Conservation (phyloP, 2,113 vertebrate species). For the Diadophis punctatus region DNA sequence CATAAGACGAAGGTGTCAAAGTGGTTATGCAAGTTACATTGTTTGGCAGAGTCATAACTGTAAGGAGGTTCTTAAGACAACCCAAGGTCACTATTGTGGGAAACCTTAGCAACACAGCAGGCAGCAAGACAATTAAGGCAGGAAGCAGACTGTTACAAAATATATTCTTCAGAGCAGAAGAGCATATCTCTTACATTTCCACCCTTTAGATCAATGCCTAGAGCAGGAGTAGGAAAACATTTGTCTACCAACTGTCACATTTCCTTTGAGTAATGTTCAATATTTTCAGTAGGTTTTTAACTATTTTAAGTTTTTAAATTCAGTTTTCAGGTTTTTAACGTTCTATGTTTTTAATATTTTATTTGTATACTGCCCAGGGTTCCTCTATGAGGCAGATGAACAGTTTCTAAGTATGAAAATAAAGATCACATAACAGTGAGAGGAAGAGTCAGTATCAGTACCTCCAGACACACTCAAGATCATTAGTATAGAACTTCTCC, state of each 20-base stretch:
- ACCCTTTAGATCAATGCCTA: neutral
- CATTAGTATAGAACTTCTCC: neutral
- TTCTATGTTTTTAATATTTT: too few species aligned
- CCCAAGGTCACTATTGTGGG: neutral
- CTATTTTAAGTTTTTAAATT: too few species aligned
- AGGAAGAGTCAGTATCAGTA: neutral
- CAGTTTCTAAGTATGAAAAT: too few species aligned
- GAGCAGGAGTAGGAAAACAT: neutral
- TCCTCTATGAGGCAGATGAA: too few species aligned
- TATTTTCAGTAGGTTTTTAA: too few species aligned
- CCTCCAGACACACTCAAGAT: neutral
- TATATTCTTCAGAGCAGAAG: neutral
- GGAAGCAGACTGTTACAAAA: neutral
- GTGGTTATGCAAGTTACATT: neutral
- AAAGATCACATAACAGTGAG: neutral
- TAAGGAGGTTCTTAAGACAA: neutral
- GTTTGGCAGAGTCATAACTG: neutral
- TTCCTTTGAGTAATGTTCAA: neutral
- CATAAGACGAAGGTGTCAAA: neutral
- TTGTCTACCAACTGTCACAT: neutral
- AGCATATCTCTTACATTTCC: neutral
- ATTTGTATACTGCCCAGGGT: too few species aligned
- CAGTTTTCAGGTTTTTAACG: too few species aligned
- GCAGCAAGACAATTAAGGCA: neutral
- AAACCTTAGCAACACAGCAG: neutral